A percentile compares a stretch with the other conserved stretches of the same genome.
These are phyloP conservation scores for Progne subis DNA, from an alignment of 2,113 vertebrate species.

Conservation along the genomic window DNA sequence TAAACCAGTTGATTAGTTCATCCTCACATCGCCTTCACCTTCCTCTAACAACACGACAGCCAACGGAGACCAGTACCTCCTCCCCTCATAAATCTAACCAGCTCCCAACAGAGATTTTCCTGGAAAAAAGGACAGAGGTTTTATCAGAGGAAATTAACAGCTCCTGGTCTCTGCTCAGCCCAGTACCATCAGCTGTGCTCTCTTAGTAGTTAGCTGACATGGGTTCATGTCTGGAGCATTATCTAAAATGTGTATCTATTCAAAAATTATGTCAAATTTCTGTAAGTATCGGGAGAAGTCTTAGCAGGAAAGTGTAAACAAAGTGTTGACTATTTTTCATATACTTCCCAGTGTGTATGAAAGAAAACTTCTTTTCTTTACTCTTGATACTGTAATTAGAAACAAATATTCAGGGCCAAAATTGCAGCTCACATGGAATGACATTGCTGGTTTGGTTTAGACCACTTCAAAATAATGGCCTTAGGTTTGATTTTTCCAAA, in stretches of 20 bases:
- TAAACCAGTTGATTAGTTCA: background rate
- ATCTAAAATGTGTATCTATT: background rate
- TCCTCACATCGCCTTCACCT: background rate
- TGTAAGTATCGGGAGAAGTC: background rate
- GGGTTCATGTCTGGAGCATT: background rate
- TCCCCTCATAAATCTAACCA: background rate
- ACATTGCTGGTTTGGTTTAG: background rate
- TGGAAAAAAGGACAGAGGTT: background rate
- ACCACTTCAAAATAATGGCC: background rate
- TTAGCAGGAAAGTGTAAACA: background rate
- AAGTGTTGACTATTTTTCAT: background rate
- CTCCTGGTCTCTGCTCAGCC: background rate
- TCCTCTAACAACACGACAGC: background rate
- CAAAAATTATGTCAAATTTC: background rate
- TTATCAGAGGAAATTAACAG: background rate
- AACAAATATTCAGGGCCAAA: background rate
- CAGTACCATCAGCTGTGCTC: background rate
- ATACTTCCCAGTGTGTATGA: background rate
- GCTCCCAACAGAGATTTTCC: background rate
- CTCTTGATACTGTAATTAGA: background rate
- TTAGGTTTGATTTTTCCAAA: background rate
- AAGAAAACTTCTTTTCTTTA: background rate
- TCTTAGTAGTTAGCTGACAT: background rate
- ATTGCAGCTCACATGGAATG: background rate
- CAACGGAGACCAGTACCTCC: background rate